These are phyloP conservation scores for Myocastor coypus DNA, from an alignment of 2,113 vertebrate genomes.

Conservation along the genomic window DNA sequence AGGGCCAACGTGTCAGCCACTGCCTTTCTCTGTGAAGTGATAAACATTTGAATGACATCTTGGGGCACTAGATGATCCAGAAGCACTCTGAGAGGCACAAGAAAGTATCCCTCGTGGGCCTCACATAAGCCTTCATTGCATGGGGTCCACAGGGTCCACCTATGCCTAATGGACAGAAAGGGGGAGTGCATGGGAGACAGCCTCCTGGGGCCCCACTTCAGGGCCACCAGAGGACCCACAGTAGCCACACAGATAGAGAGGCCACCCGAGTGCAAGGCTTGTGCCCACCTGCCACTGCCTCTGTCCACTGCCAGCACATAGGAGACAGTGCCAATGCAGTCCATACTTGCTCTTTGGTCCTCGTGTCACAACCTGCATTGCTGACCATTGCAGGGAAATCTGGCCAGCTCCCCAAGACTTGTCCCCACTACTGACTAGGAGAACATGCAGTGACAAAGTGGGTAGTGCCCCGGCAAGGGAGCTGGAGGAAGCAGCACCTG, in stretches of 20 bases:
- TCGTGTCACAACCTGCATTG: neutral
- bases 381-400: neutral
- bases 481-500: neutral
- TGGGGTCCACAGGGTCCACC: fast-evolving
- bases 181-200: neutral
- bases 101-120: fast-evolving
- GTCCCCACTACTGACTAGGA: fast-evolving
- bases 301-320: neutral
- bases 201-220: neutral
- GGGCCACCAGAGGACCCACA: neutral
- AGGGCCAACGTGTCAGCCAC: neutral
- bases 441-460: too few species aligned
- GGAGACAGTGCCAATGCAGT: neutral
- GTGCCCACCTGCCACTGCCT: neutral
- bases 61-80: neutral
- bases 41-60: neutral
- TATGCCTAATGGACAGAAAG: fast-evolving
- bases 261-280: neutral
- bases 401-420: neutral
- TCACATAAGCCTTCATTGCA: fast-evolving
- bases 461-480: neutral
- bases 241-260: neutral
- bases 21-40: neutral
- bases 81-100: neutral
- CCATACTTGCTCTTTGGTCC: neutral